These are phyloP conservation scores for Callyntrura sp. DNA, from an alignment of 2,888 invertebrate genomes.

Conservation along the genomic window DNA sequence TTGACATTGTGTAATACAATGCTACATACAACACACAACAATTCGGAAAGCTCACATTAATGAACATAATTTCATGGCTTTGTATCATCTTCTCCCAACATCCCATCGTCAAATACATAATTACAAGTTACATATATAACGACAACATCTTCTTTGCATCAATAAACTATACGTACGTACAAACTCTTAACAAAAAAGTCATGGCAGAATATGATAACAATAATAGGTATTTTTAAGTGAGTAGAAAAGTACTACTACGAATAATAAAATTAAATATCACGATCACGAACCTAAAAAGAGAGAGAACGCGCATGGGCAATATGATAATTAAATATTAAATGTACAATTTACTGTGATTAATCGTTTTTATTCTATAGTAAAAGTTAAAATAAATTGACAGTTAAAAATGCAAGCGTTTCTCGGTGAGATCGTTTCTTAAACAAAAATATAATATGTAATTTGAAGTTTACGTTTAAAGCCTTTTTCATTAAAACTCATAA, in stretches of 20 bases:
- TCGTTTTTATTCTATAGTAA: neutral
- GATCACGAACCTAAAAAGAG: no score
- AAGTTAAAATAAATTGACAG: conserved; percentile 40
- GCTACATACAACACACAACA: no score
- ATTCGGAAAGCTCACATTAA: conserved; percentile 18
- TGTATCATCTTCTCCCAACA: neutral
- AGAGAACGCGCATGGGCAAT: neutral
- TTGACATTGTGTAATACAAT: conserved; percentile 3
- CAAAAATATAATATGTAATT: conserved; percentile 44
- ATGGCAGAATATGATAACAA: neutral
- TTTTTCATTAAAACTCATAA: neutral
- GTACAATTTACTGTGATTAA: neutral
- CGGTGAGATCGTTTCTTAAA: conserved; percentile 58
- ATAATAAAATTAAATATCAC: neutral
- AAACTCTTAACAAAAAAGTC: neutral
- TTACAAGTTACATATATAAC: neutral
- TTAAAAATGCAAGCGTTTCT: conserved; percentile 70
- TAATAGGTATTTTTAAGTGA: neutral
- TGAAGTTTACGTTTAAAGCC: neutral
- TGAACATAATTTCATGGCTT: conserved; percentile 44
- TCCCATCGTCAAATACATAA: no score
- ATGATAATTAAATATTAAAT: neutral
- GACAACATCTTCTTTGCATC: neutral
- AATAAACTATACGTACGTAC: no score
- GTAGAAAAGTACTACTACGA: neutral